These are phyloP conservation scores for Drosophila ironensis DNA, from an alignment of 1,140 invertebrate genomes.

Conservation along the genomic window DNA sequence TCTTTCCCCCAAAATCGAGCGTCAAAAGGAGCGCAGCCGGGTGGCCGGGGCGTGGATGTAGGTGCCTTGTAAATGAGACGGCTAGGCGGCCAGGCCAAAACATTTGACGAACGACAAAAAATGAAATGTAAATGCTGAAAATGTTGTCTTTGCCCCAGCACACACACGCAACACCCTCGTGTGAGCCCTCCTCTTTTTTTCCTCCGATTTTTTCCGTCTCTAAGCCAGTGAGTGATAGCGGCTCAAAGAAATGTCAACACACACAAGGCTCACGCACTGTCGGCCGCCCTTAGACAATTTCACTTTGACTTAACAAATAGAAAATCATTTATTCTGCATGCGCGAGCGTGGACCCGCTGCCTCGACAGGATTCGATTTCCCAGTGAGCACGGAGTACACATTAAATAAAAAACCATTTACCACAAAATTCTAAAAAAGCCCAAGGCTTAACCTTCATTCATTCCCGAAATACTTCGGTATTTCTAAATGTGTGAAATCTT, in stretches of 20 bases:
- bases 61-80: conserved; percentile 61
- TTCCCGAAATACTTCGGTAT: no score
- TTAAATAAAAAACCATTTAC: not conserved
- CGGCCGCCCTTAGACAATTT: conserved; percentile 55
- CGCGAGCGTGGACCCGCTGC: conserved; percentile 44
- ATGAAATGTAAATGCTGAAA: conserved; percentile 68
- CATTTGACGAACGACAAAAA: conserved; percentile 61
- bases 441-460: no score
- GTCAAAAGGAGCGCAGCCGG: not conserved
- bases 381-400: conserved; percentile 11
- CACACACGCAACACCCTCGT: conserved; percentile 28
- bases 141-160: conserved; percentile 48
- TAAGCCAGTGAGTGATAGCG: conserved; percentile 67
- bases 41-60: conserved; percentile 1
- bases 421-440: not conserved
- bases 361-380: conserved; percentile 58
- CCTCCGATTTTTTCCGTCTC: not conserved
- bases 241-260: conserved; percentile 78
- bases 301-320: conserved; percentile 79
- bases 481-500: no score
- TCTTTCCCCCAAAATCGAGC: conserved; percentile 35
- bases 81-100: conserved; percentile 25
- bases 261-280: conserved; percentile 50
- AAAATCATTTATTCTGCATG: conserved; percentile 78
- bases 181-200: conserved; percentile 5